Evolutionary conservation across 2,888 invertebrate species (phyloP).

Genomic region (Dryobota labecula): DNA sequence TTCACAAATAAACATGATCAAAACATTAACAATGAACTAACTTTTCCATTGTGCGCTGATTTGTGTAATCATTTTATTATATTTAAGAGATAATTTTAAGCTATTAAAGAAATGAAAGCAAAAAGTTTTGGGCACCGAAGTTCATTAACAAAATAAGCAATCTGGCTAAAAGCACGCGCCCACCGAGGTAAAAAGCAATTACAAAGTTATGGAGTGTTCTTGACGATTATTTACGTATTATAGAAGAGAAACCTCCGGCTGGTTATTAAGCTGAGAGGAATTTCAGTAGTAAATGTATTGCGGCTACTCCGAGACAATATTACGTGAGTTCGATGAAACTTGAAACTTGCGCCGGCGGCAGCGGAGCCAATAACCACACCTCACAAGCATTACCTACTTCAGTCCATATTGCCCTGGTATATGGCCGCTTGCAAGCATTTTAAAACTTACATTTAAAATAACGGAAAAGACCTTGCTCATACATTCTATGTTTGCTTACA

Average conservation of each 20-base stretch:
- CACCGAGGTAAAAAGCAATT: slow-evolving; percentile 86
- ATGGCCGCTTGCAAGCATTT: slow-evolving; percentile 30
- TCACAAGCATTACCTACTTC: slow-evolving; percentile 52
- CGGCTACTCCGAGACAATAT: slow-evolving; percentile 58
- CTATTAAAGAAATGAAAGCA: slow-evolving; percentile 77
- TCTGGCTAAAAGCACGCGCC: slow-evolving; percentile 86
- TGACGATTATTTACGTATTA: slow-evolving; percentile 83
- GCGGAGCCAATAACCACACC: slow-evolving; percentile 61
- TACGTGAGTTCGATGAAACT: slow-evolving; percentile 58
- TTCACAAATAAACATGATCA: slow-evolving; percentile 51
- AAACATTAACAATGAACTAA: slow-evolving; percentile 61
- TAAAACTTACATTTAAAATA: slow-evolving; percentile 52
- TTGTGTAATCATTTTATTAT: slow-evolving; percentile 71
- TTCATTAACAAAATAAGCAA: slow-evolving; percentile 88
- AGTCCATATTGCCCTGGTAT: slow-evolving; percentile 52
- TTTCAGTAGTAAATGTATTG: slow-evolving; percentile 60
- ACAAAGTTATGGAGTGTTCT: slow-evolving; percentile 85
- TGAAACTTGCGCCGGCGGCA: slow-evolving; percentile 46
- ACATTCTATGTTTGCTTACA: slow-evolving; percentile 31
- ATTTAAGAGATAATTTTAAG: slow-evolving; percentile 75
- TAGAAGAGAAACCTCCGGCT: slow-evolving; percentile 66
- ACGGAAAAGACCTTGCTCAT: slow-evolving; percentile 26
- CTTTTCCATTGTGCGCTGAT: slow-evolving; percentile 62
- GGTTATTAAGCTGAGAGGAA: slow-evolving; percentile 59
- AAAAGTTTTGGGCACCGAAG: slow-evolving; percentile 80